Percentiles rank a stretch among this genome's conserved stretches.
Conservation (phyloP, 2,888 invertebrate species). For the Sialis fuliginosa region DNA sequence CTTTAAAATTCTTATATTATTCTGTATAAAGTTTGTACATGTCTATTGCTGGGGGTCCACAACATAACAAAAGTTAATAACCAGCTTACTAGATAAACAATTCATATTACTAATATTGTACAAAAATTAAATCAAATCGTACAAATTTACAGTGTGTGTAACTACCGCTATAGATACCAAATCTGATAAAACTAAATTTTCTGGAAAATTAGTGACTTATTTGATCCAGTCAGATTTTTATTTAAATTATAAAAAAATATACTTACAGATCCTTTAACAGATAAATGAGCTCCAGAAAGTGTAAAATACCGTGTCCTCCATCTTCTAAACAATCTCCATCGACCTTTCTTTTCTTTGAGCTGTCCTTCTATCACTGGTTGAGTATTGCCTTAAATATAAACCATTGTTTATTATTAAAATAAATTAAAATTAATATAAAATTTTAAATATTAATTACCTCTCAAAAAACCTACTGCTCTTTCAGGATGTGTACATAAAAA, state of each 20-base stretch:
- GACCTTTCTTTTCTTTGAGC: slow-evolving; percentile 79
- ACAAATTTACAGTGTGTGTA: no score
- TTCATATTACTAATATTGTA: no score
- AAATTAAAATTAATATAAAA: neutral
- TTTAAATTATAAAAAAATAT: neutral
- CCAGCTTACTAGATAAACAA: no score
- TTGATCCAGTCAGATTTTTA: no score
- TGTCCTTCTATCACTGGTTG: slow-evolving; percentile 82
- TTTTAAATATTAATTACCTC: slow-evolving; percentile 22
- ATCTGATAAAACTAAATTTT: no score
- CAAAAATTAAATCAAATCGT: no score
- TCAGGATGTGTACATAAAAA: slow-evolving; percentile 89
- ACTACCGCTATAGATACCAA: no score
- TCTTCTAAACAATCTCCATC: slow-evolving; percentile 77
- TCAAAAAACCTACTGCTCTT: slow-evolving; percentile 66
- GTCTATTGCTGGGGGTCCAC: no score
- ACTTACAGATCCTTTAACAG: slow-evolving; percentile 67
- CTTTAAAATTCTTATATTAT: no score
- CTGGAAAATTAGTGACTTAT: no score
- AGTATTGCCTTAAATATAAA: slow-evolving; percentile 34
- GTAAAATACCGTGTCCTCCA: slow-evolving; percentile 94
- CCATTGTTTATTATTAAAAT: neutral
- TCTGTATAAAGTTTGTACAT: no score
- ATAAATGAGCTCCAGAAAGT: slow-evolving; percentile 77
- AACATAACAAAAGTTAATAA: no score